These are phyloP conservation scores for Leptopterna dolabrata DNA, from an alignment of 2,888 invertebrate species.

Conservation along the genomic window DNA sequence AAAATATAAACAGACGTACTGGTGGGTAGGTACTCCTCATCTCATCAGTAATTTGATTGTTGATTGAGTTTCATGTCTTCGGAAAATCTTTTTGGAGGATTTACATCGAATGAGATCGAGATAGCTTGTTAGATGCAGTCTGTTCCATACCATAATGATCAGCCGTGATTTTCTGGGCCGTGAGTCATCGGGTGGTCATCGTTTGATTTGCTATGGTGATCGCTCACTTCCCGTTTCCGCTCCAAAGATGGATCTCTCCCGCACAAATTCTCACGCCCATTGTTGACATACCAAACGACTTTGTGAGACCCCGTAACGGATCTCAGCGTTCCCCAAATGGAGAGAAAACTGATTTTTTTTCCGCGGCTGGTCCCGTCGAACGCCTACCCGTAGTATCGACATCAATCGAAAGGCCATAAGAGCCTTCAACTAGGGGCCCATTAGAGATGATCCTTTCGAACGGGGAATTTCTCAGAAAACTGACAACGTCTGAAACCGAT, in stretches of 20 bases:
- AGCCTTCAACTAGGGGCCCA: not conserved
- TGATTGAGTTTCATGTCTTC: no score
- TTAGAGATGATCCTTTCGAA: not conserved
- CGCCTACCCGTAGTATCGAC: not conserved
- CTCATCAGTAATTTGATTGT: no score
- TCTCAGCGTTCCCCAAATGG: not conserved
- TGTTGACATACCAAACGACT: not conserved
- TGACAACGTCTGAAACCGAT: not conserved
- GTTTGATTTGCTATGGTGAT: slow-evolving; percentile 3
- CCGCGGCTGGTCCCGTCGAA: not conserved
- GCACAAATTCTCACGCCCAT: not conserved
- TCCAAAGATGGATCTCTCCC: not conserved
- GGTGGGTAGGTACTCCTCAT: no score
- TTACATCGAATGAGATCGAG: no score
- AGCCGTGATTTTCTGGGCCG: not conserved
- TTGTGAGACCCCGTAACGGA: not conserved
- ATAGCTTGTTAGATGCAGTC: no score
- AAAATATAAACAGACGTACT: no score
- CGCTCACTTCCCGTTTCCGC: slow-evolving; percentile 1
- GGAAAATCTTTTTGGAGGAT: no score
- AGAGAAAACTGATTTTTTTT: slow-evolving; percentile 1
- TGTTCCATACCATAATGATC: no score
- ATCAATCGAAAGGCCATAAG: not conserved
- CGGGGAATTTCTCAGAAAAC: not conserved
- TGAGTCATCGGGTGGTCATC: not conserved